Base-by-base conservation (phyloP, 2,113 vertebrate species). In the Lepus timidus region DNA sequence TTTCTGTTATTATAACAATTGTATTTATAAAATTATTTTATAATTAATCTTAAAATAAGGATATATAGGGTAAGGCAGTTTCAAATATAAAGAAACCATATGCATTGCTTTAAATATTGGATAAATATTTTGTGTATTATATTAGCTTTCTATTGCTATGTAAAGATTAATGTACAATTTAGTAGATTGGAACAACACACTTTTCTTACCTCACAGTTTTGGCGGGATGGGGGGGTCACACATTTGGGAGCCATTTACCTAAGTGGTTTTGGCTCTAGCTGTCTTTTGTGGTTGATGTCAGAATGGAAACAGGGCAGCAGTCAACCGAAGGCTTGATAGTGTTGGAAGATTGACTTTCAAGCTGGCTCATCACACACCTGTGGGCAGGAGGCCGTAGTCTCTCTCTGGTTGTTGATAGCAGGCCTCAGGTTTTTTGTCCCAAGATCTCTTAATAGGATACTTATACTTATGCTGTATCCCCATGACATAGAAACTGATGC, bases 31-130 rank as follows among this genome's bases (percentile, higher is more conserved):
- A 85, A 89, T 76, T 85, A 71, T 71, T 95, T 84, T 17, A 55
- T 95, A 93, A 70, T 79, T 81, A 90, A 88, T 65, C 31, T 88
- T 8, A 79, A 67, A 95, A 58, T 64, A 76, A 85, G 93, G 22
- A 11, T 36, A 90, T 36, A 90, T 65, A 88, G 55, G 1, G 11
- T 55, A 67, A 89, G 12, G 17, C 10, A 85, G 22, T 87, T 94
- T 94, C 68, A 83, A 88, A 80, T 81, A 31, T 64, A 85, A 88
- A 14, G 25, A 78, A 93, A 61, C 0, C 51, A 89, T 52, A 68
- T 64, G 36, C 31, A 36, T 68, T 91, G 1, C 83, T 87, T 68
- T 17, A 90, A 71, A 16, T 33, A 55, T 44, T 83, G 4, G 29
- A 68, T 74, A 82, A 65, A 78, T 88, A 44, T 73, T 85, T 49